Evolutionary conservation across 2,888 invertebrate genomes (phyloP), one percentile per base, ranked within the genome.

Genomic region (Ectemnius cavifrons): DNA sequence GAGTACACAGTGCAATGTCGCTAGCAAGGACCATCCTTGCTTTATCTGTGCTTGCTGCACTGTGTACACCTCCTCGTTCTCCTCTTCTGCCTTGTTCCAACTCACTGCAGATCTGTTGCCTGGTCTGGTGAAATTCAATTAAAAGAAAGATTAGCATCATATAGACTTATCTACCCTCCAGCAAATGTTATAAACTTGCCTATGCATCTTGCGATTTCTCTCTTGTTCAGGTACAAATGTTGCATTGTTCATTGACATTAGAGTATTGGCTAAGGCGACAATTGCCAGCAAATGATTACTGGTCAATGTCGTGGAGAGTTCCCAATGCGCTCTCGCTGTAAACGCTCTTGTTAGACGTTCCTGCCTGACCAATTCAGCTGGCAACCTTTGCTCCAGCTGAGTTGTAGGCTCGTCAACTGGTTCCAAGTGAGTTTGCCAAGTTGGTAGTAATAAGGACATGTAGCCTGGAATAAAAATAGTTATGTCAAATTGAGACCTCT

Each of bases 201-300:
- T 93, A 90, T 95, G 95, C 87, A 97, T 89, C 87, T 96, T 95
- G 79, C 97, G 93, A 80, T 94, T 95, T 70, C 96, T 92, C 88
- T 97, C 97, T 89, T 96, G 96, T 85, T 97, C 97, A 0, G 97
- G 96, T 77, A 97, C 94, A 91, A 99, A 98, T 56, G 97, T 97
- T 46, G 98, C 97, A 86, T 97, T 97, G 89, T 96, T 97, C 97
- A 99, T 98, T 0, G 98, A 97, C 98, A 99, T 98, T 63, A 99
- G 93, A 0, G 99, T 99, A 91, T 99, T 98, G 63, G 99, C 97
- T 70, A 99, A 93, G 0, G 99, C 96, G 66, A 99, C 97, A 77
- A 99, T 95, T 67, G 98, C 96, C 80, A 99, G 92, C 76, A 99
- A 93, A 91, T 99, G 99, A 92, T 98, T 98, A 16, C 98, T 99